A percentile compares a stretch with the other conserved stretches of the same genome.
Conservation (phyloP, 2,797 vertebrate species). For the Poecile montanus region DNA sequence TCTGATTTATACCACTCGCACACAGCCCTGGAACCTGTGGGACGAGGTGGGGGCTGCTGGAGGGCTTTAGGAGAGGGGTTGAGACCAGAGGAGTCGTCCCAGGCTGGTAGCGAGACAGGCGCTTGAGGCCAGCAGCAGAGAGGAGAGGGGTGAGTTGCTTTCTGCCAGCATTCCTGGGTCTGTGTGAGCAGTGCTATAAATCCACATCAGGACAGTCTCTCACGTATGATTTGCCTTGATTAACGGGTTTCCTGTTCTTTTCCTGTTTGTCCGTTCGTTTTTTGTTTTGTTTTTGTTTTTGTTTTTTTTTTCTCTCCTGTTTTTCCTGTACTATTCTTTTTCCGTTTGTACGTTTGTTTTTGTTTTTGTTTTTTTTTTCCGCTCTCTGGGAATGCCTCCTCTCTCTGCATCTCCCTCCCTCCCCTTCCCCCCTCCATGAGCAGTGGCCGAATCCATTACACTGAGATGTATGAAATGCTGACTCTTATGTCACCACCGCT, state of each 20-base stretch:
- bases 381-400: constrained; percentile 79
- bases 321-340: constrained; percentile 69
- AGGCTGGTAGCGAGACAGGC: background rate
- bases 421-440: constrained; percentile 75
- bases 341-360: constrained; percentile 37
- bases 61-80: constrained; percentile 24
- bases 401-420: constrained; percentile 75
- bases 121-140: constrained; percentile 9
- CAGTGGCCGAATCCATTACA: constrained; percentile 99
- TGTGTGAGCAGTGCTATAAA: constrained; percentile 82
- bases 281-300: constrained; percentile 3
- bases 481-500: constrained; percentile 99
- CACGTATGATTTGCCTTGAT: constrained; percentile 83
- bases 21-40: constrained; percentile 79
- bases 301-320: constrained; percentile 75
- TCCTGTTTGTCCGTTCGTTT: constrained; percentile 84
- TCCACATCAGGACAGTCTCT: constrained; percentile 76
- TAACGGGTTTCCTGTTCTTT: constrained; percentile 87
- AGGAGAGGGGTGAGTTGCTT: constrained; percentile 38
- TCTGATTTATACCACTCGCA: constrained; percentile 80
- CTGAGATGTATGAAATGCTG: constrained; percentile 99
- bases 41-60: constrained; percentile 38
- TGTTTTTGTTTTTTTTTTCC: background rate
- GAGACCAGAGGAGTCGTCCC: background rate
- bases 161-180: constrained; percentile 68